phyloP scores from a whole-genome alignment of 2,888 invertebrate genomes.

The Drosophila pegasa region DNA sequence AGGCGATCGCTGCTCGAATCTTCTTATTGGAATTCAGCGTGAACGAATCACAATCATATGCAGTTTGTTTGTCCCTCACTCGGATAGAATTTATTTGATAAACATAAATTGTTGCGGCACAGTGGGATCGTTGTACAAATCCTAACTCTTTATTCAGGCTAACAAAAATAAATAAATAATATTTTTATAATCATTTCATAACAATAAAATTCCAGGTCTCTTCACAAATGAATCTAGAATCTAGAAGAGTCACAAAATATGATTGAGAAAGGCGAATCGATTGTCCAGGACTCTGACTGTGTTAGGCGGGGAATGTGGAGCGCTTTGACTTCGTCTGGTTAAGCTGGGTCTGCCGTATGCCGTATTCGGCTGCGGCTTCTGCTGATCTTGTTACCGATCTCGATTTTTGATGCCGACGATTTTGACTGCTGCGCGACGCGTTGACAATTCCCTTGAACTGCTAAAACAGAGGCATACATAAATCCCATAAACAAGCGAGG shows the following conservation, averaged over 20 bases:
- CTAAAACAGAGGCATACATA: constrained; percentile 57
- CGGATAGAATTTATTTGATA: constrained; percentile 20
- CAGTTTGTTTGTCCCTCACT: constrained; percentile 37
- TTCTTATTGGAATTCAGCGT: constrained; percentile 63
- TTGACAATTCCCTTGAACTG: constrained; percentile 82
- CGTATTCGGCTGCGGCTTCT: constrained; percentile 48
- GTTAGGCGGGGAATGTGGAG: constrained; percentile 47
- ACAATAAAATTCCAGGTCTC: too few relatives aligned
- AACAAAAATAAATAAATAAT: background rate
- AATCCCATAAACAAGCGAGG: constrained; percentile 58
- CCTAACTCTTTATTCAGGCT: background rate
- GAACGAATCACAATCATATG: constrained; percentile 68
- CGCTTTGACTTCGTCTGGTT: constrained; percentile 31
- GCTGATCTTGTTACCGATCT: constrained; percentile 83
- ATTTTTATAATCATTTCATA: background rate
- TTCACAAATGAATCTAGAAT: constrained; percentile 24
- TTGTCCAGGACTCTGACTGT: constrained; percentile 22
- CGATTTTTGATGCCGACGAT: constrained; percentile 80
- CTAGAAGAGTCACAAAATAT: constrained; percentile 57
- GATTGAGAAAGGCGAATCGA: constrained; percentile 38
- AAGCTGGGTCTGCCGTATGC: constrained; percentile 33
- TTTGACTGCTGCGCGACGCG: constrained; percentile 78
- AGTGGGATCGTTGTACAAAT: constrained; percentile 21
- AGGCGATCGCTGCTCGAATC: constrained; percentile 18
- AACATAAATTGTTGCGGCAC: constrained; percentile 34